Conservation (phyloP, 1,140 invertebrate species). For the Coelopa frigida region DNA sequence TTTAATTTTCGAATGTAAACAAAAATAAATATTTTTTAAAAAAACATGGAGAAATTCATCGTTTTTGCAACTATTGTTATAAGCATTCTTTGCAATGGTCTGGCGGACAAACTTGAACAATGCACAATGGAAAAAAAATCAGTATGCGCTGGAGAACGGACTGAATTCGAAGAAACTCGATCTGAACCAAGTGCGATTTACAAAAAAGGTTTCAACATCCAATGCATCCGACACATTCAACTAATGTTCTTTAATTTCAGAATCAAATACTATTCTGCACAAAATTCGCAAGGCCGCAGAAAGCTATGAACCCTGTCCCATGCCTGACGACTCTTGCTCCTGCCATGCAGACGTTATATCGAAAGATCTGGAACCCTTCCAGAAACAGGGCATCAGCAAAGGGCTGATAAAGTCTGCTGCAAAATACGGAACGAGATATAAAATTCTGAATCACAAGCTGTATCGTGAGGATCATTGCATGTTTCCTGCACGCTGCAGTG, state of each 20-base stretch:
- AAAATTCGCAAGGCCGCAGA: constrained; percentile 15
- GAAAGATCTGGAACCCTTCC: constrained; percentile 63
- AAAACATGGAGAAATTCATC: too few species aligned
- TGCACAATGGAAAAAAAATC: too few species aligned
- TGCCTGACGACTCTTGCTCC: constrained; percentile 47
- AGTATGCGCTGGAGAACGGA: too few species aligned
- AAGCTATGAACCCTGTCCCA: constrained; percentile 6
- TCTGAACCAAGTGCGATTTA: too few species aligned
- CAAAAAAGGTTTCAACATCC: too few species aligned
- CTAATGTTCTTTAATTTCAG: constrained; percentile 5
- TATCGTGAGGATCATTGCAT: constrained; percentile 80
- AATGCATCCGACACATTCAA: too few species aligned
- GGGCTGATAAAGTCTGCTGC: constrained; percentile 55
- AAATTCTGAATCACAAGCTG: constrained; percentile 62
- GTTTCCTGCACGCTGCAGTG: constrained; percentile 85
- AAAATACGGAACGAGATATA: constrained; percentile 66
- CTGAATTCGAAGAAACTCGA: too few species aligned
- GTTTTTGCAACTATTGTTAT: too few species aligned
- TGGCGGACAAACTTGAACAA: too few species aligned
- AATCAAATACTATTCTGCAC: constrained; percentile 9
- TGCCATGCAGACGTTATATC: constrained; percentile 60
- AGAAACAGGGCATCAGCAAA: constrained; percentile 55
- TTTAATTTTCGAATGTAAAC: too few species aligned
- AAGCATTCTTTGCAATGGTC: too few species aligned
- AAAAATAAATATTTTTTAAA: too few species aligned